phyloP scores from a whole-genome alignment of 2,113 vertebrate genomes.

The Crotalus horridus region DNA sequence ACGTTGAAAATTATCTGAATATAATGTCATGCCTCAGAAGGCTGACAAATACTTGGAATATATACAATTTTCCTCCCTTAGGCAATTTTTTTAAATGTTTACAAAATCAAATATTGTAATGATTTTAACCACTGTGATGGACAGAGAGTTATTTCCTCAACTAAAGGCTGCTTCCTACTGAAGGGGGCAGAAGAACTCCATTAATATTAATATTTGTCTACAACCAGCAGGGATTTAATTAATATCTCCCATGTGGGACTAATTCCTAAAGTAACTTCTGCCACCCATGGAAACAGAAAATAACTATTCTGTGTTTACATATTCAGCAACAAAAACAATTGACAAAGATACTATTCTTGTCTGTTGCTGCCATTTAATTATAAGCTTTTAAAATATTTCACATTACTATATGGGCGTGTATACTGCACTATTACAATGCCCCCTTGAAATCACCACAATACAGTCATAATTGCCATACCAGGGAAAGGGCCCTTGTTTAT shows the following conservation, averaged over 20 bases:
- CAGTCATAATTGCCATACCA: not conserved
- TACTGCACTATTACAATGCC: not conserved
- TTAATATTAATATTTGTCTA: slow-evolving; percentile 3
- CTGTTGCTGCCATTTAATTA: not conserved
- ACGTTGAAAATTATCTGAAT: not conserved
- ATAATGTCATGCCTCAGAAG: not conserved
- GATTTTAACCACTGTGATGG: not conserved
- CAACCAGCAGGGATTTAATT: slow-evolving; percentile 20
- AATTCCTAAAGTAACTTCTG: slow-evolving; percentile 13
- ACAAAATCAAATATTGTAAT: not conserved
- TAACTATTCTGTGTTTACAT: slow-evolving; percentile 20
- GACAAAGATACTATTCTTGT: not conserved
- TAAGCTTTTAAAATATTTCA: not conserved
- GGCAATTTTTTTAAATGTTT: not conserved
- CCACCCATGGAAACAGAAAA: slow-evolving; percentile 27
- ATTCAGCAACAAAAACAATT: slow-evolving; percentile 21
- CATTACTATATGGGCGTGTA: not conserved
- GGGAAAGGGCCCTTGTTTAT: not conserved
- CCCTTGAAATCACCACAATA: not conserved
- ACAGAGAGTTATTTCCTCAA: not conserved
- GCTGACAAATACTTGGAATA: not conserved
- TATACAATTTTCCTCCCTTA: not conserved
- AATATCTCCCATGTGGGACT: not conserved
- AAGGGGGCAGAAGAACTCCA: not conserved
- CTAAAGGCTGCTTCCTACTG: not conserved